Evolutionary conservation across 2,113 vertebrate genomes (phyloP), one percentile per base, ranked within the genome.

Genomic region (Numida meleagris): DNA sequence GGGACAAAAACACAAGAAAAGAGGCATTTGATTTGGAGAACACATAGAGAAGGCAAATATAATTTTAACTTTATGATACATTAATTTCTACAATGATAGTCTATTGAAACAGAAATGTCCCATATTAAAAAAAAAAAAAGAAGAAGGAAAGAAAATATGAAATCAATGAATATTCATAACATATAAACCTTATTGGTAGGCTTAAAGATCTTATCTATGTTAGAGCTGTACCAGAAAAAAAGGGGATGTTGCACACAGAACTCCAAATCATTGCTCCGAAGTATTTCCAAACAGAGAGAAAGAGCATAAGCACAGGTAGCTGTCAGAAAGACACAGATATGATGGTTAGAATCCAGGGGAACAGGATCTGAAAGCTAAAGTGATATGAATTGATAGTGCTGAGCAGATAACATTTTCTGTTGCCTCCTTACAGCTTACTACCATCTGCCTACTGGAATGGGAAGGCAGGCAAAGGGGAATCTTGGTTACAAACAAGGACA

Each of bases 1-100:
- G 71, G 81, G 71, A 84, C 81, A 94, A 91, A 96, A 85, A 81
- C 85, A 91, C 78, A 89, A 92, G 78, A 96, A 95, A 96, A 45
- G 46, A 85, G 87, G 23, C 0, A 2, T 94, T 95, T 96, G 91
- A 95, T 91, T n/a, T 46, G 51, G 93, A 96, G 46, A 91, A 57
- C 79, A 94, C 7, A 46, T 88, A 93, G 95, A 94, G 95, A 94
- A 91, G 79, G 63, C 78, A 95, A 89, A 77, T 68, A 91, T 68
- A 42, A 92, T 88, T 95, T 86, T 42, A 1, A 45, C 85, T 95
- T 96, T 93, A 95, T 74, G 76, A 91, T 82, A 63, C 63, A 83
- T 94, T 93, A 80, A 88, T 67, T 95, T 91, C 74, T 71, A 59
- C 79, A 95, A 89, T 86, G 63, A 66, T 77, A 85, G n/a, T 82